phyloP scores from a whole-genome alignment of 2,113 vertebrate species.

The Sisor rabdophorus region DNA sequence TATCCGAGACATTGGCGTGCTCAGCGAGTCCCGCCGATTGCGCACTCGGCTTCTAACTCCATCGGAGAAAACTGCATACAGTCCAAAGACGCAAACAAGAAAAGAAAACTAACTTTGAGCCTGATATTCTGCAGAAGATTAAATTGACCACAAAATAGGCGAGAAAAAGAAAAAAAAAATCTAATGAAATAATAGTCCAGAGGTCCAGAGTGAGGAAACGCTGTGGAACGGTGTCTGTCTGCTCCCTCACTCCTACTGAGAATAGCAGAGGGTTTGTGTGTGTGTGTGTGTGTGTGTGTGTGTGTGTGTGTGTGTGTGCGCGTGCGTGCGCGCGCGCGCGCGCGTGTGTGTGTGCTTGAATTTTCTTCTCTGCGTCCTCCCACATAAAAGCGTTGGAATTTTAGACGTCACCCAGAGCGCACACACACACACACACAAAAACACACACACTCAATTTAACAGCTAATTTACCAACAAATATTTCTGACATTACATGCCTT shows the following conservation, averaged over 20 bases:
- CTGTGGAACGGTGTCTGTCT: slow-evolving; percentile 51
- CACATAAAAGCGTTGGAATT: slow-evolving; percentile 35
- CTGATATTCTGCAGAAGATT: slow-evolving; percentile 7
- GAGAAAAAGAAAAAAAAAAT: not conserved
- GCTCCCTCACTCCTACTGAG: slow-evolving; percentile 60
- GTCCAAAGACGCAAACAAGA: slow-evolving; percentile 34
- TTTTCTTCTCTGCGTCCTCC: slow-evolving; percentile 50
- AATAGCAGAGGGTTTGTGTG: slow-evolving; percentile 32
- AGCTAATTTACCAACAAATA: too few species aligned
- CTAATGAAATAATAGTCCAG: slow-evolving; percentile 20
- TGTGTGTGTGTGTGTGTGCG: slow-evolving; percentile 22
- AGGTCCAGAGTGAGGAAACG: slow-evolving; percentile 38
- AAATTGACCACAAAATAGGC: not conserved
- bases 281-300: slow-evolving; percentile 40
- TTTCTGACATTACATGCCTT: too few species aligned
- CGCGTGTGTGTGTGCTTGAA: slow-evolving; percentile 40
- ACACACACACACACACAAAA: not conserved
- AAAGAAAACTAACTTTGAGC: slow-evolving; percentile 40
- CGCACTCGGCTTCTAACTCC: slow-evolving; percentile 45
- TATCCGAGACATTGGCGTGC: slow-evolving; percentile 53
- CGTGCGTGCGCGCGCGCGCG: slow-evolving; percentile 14
- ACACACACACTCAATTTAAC: not conserved
- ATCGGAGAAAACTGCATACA: slow-evolving; percentile 50
- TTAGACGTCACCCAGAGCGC: slow-evolving; percentile 47
- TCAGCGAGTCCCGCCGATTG: slow-evolving; percentile 51